Evolutionary conservation across 2,113 vertebrate species (phyloP).

Genomic region (Percopsis transmontana): DNA sequence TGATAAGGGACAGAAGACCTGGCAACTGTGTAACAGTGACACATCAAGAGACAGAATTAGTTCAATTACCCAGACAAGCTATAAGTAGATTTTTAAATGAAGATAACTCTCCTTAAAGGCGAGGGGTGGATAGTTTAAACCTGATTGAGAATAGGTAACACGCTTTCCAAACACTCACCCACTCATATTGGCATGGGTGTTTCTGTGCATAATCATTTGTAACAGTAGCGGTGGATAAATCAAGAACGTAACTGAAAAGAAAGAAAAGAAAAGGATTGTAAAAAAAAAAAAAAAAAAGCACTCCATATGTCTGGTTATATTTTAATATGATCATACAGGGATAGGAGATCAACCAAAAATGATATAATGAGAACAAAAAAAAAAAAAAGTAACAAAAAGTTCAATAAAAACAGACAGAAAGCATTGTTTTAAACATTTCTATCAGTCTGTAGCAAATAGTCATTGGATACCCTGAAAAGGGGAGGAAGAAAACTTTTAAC

Average conservation of each 20-base stretch:
- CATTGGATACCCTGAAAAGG: constrained; percentile 72
- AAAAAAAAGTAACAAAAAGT: constrained; percentile 85
- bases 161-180: constrained; percentile 48
- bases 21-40: constrained; percentile 47
- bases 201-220: constrained; percentile 71
- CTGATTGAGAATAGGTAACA: constrained; percentile 69
- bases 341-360: constrained; percentile 83
- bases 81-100: constrained; percentile 49
- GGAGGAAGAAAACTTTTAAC: constrained; percentile 69
- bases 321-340: constrained; percentile 96
- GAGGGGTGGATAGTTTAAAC: constrained; percentile 67
- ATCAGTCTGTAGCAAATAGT: constrained; percentile 80
- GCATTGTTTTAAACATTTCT: constrained; percentile 88
- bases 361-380: constrained; percentile 83
- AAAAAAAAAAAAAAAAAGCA: constrained; percentile 69
- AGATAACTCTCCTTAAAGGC: constrained; percentile 68
- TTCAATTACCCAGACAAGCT: constrained; percentile 57
- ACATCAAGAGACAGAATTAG: constrained; percentile 41
- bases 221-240: constrained; percentile 37
- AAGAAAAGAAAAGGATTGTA: constrained; percentile 30
- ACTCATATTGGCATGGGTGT: constrained; percentile 61
- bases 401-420: constrained; percentile 87
- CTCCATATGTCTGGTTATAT: constrained; percentile 91
- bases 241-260: constrained; percentile 51
- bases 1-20: constrained; percentile 31